Base-by-base conservation (phyloP, 2,888 invertebrate genomes). In the Ophion slaviceki region DNA sequence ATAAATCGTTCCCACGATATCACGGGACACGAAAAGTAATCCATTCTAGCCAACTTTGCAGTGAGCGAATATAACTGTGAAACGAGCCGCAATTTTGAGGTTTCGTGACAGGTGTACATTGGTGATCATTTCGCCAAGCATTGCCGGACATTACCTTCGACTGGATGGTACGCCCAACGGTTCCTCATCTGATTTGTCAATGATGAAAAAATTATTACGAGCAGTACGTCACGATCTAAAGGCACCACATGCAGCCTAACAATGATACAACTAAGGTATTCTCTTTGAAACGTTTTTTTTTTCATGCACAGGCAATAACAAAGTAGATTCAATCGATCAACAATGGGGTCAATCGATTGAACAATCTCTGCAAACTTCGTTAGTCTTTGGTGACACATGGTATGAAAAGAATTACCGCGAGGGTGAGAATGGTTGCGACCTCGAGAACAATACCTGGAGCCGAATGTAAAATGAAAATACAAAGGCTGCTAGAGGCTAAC, bases 381-480 rank as follows among this genome's bases (percentile, higher is more conserved):
- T 14, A 53, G 4, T 53, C 14, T 14, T 5, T 17, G 5, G 53
- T 53, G 17, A 53, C 14, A 53, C 53, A 40, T 40, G 7, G 8
- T 61, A 40, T 2, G 45, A 70, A 59, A 57, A 6, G 40, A 20
- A 74, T 53, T 6, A 17, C 64, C 40, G 40, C n/a, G 24, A 72
- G 53, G 7, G 64, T 64, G 75, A 67, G 36, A 76, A 67, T 53
- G 17, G 40, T 17, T 57, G 2, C 40, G 8, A 40, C 1, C 17
- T 53, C 53, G 53, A 53, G 14, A 11, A 40, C 40, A 66, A 32
- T 62, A 20, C 67, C 53, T 40, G n/a, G 64, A 36, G 45, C 36
- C 62, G 47, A 70, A 68, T 36, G 74, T 62, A 28, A 78, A 62
- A 70, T 36, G 40, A 40, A 40, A 40, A 53, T 53, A 11, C 4